Base-by-base conservation (phyloP, 2,888 invertebrate species). In the Rhynchonema sp. region DNA sequence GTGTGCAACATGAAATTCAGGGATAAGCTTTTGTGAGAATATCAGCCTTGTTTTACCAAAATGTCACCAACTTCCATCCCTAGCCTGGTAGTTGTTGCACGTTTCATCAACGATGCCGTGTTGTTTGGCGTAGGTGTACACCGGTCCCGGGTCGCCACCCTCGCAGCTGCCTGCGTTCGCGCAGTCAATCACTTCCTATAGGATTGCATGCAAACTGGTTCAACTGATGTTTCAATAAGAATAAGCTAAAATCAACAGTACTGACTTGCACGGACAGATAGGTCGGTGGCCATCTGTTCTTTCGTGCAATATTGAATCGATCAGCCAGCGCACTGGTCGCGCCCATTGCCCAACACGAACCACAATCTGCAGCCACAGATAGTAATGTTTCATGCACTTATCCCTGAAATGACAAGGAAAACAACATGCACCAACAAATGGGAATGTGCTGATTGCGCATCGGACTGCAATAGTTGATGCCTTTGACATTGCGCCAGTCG, bases 71-170 rank as follows among this genome's bases (percentile, higher is more conserved):
- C 75, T 68, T 69, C 75, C 75, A 64, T 77, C 71, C 57, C 72
- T 74, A 20, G 77, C 77, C 63, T 78, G 77, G 64, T 78, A 78
- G 68, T 78, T 78, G 66, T 78, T 78, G 66, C 77, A 78, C 1
- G 77, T 76, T 62, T 78, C 77, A 64, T 78, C 77, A 26, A 76
- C 76, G 55, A 78, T 75, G 49, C 77, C 77, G 58, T 72, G 65
- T 25, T 72, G 64, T 62, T 77, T 72, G 2, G 77, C 77, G 65
- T 77, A 78, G 55, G 71, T 63, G 66, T 75, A 78, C 20, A 78
- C 77, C 2, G 68, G 71, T 2, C 70, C 63, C 58, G 74, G 65
- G 63, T 70, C 69, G 54, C 73, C 73, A 25, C 73, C 73, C 59
- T 70, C 67, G 64, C 77, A 77, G 20, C 70, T 68, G 2, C 77